Percentiles rank a stretch among this genome's conserved stretches.
These are phyloP conservation scores for Orgyia antiqua DNA, from an alignment of 2,888 invertebrate genomes.

Conservation along the genomic window DNA sequence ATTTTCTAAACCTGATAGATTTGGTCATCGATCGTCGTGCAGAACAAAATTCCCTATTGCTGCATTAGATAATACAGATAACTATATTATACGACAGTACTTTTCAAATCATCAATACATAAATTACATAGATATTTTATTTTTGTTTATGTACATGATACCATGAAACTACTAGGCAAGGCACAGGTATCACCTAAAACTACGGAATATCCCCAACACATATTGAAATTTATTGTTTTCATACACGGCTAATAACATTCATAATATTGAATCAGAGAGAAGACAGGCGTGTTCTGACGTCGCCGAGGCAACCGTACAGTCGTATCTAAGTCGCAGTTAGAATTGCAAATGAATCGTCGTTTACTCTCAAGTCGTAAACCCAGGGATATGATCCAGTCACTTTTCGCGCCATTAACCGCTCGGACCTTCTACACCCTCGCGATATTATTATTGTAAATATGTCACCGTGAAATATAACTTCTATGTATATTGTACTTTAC, in stretches of 20 bases:
- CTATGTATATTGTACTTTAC: constrained; percentile 1
- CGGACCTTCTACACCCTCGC: constrained; percentile 56
- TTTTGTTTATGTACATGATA: no score
- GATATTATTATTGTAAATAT: constrained; percentile 58
- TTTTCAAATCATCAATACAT: no score
- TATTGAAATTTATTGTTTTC: constrained; percentile 18
- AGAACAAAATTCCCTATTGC: no score
- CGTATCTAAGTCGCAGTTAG: constrained; percentile 63
- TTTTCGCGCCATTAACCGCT: constrained; percentile 75
- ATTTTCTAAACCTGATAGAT: no score
- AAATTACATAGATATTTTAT: no score
- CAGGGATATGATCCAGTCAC: constrained; percentile 76
- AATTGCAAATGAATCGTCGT: constrained; percentile 78
- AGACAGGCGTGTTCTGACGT: constrained; percentile 25
- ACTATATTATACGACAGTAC: no score
- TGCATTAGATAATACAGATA: no score
- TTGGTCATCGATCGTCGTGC: no score
- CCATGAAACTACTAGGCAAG: no score
- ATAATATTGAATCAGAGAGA: constrained; percentile 22
- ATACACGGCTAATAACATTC: constrained; percentile 18
- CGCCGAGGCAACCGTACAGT: constrained; percentile 32
- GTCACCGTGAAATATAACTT: constrained; percentile 26
- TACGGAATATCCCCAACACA: no score
- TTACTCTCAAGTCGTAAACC: constrained; percentile 72
- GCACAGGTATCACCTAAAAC: no score